phyloP scores from a whole-genome alignment of 2,888 invertebrate species.

The Boloria selene region DNA sequence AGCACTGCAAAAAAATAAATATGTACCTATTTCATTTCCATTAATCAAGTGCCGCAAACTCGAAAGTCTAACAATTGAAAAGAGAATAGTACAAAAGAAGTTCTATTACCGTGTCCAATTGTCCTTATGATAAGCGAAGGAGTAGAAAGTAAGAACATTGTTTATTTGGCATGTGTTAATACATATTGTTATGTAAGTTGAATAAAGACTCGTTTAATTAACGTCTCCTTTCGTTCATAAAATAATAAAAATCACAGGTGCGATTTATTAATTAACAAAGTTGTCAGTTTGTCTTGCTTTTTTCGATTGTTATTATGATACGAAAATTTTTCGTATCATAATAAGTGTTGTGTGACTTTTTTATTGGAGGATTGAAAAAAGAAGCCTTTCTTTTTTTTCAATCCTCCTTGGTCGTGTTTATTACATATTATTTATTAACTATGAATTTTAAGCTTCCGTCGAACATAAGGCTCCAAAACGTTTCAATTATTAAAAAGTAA shows the following conservation, averaged over 20 bases:
- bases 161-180: constrained; percentile 29
- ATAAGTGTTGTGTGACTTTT: no score
- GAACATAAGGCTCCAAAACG: not conserved
- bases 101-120: constrained; percentile 29
- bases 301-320: no score
- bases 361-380: no score
- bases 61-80: constrained; percentile 57
- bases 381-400: no score
- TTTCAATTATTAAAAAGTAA: constrained; percentile 15
- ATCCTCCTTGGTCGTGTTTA: no score
- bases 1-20: constrained; percentile 1
- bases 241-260: not conserved
- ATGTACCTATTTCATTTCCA: constrained; percentile 40
- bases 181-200: constrained; percentile 25
- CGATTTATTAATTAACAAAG: not conserved
- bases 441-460: not conserved
- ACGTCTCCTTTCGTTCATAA: constrained; percentile 16
- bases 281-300: no score
- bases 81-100: constrained; percentile 45
- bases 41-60: constrained; percentile 58
- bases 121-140: constrained; percentile 25
- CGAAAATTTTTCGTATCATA: no score
- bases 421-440: not conserved
- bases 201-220: constrained; percentile 15
- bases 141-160: constrained; percentile 35